Evolutionary conservation across 2,113 vertebrate species (phyloP).

Genomic region (Seriola dumerili): DNA sequence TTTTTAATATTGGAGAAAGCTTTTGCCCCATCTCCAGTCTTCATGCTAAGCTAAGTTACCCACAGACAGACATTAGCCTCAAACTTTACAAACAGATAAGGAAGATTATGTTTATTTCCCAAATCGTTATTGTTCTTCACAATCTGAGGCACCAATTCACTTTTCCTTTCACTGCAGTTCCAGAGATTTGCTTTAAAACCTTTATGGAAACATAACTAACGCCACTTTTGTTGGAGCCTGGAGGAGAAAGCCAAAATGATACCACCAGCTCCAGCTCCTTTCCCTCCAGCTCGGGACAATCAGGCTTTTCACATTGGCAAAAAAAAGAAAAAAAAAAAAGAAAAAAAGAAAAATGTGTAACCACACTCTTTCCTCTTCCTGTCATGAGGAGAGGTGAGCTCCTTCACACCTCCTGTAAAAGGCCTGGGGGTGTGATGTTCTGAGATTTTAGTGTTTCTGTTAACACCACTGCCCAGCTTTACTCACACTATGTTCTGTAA

Average conservation of each 20-base stretch:
- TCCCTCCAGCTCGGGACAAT: constrained; percentile 25
- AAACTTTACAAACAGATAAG: not conserved
- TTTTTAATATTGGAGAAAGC: too few relatives aligned
- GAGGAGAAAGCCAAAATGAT: constrained; percentile 3
- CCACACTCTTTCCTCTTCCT: constrained; percentile 30
- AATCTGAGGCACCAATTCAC: not conserved
- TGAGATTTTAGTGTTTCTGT: constrained; percentile 64
- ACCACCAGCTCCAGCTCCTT: not conserved
- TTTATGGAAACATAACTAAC: not conserved
- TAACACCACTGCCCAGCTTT: constrained; percentile 56
- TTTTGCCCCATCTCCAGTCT: too few relatives aligned
- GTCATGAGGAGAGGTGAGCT: constrained; percentile 62
- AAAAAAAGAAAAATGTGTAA: not conserved
- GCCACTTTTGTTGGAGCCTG: constrained; percentile 3
- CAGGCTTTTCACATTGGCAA: not conserved
- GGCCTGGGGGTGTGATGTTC: constrained; percentile 69
- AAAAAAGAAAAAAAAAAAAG: not conserved
- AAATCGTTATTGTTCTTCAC: not conserved
- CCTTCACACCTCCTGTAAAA: constrained; percentile 68
- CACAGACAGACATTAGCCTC: too few relatives aligned
- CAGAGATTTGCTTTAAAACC: not conserved
- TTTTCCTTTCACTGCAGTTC: not conserved
- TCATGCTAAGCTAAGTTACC: too few relatives aligned
- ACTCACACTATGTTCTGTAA: constrained; percentile 57
- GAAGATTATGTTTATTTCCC: not conserved